Evolutionary conservation across 2,797 vertebrate species (phyloP).

Genomic region (Forpus xanthops): DNA sequence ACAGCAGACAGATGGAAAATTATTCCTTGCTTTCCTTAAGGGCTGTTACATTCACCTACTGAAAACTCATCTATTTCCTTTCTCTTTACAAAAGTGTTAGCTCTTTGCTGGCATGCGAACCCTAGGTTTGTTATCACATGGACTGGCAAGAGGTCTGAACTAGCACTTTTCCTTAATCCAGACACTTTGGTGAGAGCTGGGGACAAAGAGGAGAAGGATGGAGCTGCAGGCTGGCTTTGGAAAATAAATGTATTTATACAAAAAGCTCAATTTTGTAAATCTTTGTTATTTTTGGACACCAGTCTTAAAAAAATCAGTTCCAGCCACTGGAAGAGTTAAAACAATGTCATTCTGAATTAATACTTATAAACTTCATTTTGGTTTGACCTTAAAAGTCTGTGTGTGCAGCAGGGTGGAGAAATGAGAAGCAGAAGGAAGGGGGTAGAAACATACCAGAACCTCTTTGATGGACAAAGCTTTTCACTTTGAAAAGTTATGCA

Average conservation of each 20-base stretch:
- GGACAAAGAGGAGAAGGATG: not conserved
- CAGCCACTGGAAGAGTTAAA: conserved; percentile 16
- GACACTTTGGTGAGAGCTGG: not conserved
- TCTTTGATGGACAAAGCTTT: not conserved
- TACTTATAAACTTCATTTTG: conserved; percentile 19
- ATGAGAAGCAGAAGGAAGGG: not conserved
- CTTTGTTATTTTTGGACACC: not conserved
- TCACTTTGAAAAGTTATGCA: not conserved
- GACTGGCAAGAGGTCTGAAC: not conserved
- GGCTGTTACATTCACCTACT: not conserved
- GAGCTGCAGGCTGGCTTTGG: not conserved
- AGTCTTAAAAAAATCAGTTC: not conserved
- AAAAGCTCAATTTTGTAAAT: not conserved
- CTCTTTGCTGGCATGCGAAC: not conserved
- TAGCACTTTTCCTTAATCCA: not conserved
- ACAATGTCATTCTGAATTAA: not conserved
- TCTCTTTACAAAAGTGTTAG: not conserved
- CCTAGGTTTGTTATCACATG: not conserved
- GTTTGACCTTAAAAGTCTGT: conserved; percentile 4
- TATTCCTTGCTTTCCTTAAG: not conserved
- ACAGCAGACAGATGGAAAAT: not conserved
- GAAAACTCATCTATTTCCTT: not conserved
- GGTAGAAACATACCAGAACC: not conserved
- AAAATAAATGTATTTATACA: not conserved
- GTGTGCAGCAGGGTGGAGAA: not conserved